Base-by-base conservation (phyloP, 2,113 vertebrate genomes). In the Anoplopoma fimbria region DNA sequence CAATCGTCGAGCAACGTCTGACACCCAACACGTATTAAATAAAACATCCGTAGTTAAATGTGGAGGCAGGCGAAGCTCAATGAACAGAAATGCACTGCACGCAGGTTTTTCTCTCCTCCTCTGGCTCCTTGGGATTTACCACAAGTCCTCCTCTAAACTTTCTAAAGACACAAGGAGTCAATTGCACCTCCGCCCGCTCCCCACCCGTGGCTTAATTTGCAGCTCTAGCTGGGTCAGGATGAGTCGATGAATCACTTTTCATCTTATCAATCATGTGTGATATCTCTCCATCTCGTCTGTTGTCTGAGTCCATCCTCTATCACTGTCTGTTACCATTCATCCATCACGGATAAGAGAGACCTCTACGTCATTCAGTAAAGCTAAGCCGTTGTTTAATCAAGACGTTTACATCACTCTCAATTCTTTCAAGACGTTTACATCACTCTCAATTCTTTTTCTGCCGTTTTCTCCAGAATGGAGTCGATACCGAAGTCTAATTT, bases 221-320 rank as follows among this genome's bases (percentile, higher is more conserved):
- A 63, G 75, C 87, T 75, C 69, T 75, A 27, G 58, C 83, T 68
- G 75, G 81, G 90, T 90, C 77, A 85, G 86, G 90, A 90, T 42
- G 84, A 90, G 83, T 84, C 86, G 63, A 91, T 94, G 81, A 90
- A 90, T 94, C 90, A 90, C 89, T 88, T 91, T 91, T 88, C 84
- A 85, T 85, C 86, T 75, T 90, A 93, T 94, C 92, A 93, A 89
- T 94, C 93, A 93, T 81, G 40, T 36, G 77, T 19, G 4, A 69
- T 84, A 70, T 87, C 88, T 84, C 89, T 88, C 90, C 87, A 87
- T 89, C 88, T 82, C 73, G 84, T 82, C 88, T 84, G 79, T 83
- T 88, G 82, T 79, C 82, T 64, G 73, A 79, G 83, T 89, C 75
- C 69, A 75, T 85, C 80, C 83, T 89, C 81, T 80, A 82, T 90